phyloP scores from a whole-genome alignment of 1,140 invertebrate genomes.

The Teleopsis dalmanni region DNA sequence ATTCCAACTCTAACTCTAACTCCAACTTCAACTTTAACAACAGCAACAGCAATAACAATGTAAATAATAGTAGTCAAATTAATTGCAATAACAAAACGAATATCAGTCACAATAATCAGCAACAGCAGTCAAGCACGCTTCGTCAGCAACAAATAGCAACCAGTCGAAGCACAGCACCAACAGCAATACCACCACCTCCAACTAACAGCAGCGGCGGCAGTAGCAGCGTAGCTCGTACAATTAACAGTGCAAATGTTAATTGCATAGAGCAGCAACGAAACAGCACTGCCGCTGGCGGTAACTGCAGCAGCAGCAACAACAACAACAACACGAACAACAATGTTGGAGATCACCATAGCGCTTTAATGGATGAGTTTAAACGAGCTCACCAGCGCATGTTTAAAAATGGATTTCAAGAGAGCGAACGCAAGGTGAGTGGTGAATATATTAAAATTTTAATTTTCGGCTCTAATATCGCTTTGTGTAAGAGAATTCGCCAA shows the following conservation, averaged over 20 bases:
- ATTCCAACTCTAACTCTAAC: conserved; percentile 7
- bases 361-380: conserved; percentile 82
- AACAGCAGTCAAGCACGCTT: conserved; percentile 8
- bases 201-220: background rate
- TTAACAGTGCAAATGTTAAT: too few species aligned
- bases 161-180: background rate
- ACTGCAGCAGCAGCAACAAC: conserved; percentile 2
- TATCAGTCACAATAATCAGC: conserved; percentile 1
- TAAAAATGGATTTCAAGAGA: conserved; percentile 47
- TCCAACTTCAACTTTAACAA: conserved; percentile 50
- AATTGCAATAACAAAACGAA: too few species aligned
- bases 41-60: too few species aligned
- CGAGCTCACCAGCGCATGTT: conserved; percentile 79
- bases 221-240: too few species aligned
- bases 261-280: conserved; percentile 6
- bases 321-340: conserved; percentile 11
- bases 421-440: conserved; percentile 37
- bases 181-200: background rate
- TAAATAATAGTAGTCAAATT: too few species aligned
- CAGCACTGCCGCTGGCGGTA: conserved; percentile 2
- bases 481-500: too few species aligned
- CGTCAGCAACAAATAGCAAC: conserved; percentile 7
- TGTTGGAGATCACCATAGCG: conserved; percentile 53
- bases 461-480: too few species aligned
- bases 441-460: background rate